Evolutionary conservation across 2,797 vertebrate genomes (phyloP).

Genomic region (Lacerta agilis): DNA sequence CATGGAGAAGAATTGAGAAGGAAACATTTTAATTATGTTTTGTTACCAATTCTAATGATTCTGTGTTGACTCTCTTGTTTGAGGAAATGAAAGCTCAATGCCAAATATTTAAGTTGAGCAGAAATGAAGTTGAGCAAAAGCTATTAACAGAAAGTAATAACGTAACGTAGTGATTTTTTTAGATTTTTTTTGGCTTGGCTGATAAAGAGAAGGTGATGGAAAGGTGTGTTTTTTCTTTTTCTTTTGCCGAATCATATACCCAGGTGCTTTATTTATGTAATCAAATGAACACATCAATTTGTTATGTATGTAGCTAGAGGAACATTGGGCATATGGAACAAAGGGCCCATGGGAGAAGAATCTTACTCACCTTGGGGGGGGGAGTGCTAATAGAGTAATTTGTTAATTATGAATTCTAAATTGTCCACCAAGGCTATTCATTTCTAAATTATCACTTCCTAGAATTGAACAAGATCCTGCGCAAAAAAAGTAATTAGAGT

Average conservation of each 20-base stretch:
- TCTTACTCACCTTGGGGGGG: slow-evolving; percentile 66
- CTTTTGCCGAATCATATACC: slow-evolving; percentile 59
- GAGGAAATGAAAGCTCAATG: not conserved
- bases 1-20: not conserved
- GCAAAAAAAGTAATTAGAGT: slow-evolving; percentile 60
- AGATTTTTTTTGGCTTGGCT: slow-evolving; percentile 19
- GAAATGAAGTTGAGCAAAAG: not conserved
- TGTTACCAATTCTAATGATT: slow-evolving; percentile 16
- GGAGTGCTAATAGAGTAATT: slow-evolving; percentile 68
- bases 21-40: slow-evolving; percentile 9
- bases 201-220: slow-evolving; percentile 39
- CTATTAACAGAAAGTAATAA: not conserved
- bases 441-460: slow-evolving; percentile 65
- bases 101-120: slow-evolving; percentile 13
- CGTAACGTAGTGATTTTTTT: not conserved
- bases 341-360: slow-evolving; percentile 61
- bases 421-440: slow-evolving; percentile 63
- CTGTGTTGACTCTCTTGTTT: slow-evolving; percentile 11
- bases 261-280: slow-evolving; percentile 60
- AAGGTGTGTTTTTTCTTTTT: slow-evolving; percentile 42
- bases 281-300: slow-evolving; percentile 67
- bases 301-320: slow-evolving; percentile 61
- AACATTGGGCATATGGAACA: slow-evolving; percentile 66
- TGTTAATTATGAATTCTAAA: slow-evolving; percentile 74
- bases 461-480: slow-evolving; percentile 52